Percentiles rank a stretch among this genome's conserved stretches.
These are phyloP conservation scores for Orussus abietinus DNA, from an alignment of 1,140 invertebrate genomes.

Conservation along the genomic window DNA sequence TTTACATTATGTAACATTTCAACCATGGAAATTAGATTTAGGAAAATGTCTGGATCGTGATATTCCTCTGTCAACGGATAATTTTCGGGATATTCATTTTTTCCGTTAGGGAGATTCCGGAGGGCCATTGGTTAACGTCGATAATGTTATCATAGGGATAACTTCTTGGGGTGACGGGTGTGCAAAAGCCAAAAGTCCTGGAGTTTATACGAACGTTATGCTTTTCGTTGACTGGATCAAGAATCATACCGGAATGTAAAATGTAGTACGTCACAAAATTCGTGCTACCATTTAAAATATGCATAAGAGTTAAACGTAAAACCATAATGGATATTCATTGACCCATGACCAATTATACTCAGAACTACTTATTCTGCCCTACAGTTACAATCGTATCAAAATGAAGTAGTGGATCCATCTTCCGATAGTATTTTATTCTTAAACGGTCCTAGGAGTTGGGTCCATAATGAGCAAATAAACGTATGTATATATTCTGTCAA, in stretches of 20 bases:
- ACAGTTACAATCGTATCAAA: no score
- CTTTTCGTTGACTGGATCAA: conserved; percentile 42
- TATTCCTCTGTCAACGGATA: conserved; percentile 2
- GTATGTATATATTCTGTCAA: no score
- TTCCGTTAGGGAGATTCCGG: conserved; percentile 63
- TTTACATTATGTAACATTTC: neutral
- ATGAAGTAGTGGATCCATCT: no score
- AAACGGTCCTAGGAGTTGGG: no score
- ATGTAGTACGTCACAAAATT: no score
- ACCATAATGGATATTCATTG: no score
- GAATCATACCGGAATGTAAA: conserved; percentile 13
- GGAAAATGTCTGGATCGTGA: neutral
- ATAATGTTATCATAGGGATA: conserved; percentile 55
- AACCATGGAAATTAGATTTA: neutral
- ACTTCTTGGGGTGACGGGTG: conserved; percentile 64
- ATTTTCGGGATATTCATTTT: neutral
- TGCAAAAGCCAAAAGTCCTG: conserved; percentile 54
- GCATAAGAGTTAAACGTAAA: no score
- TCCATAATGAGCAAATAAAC: no score
- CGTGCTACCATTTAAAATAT: no score
- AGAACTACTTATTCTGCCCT: no score
- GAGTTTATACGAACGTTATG: conserved; percentile 60
- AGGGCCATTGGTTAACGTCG: conserved; percentile 58
- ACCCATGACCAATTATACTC: no score
- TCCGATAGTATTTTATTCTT: no score